phyloP scores from a whole-genome alignment of 1,140 invertebrate species.

The Nomia melanderi region DNA sequence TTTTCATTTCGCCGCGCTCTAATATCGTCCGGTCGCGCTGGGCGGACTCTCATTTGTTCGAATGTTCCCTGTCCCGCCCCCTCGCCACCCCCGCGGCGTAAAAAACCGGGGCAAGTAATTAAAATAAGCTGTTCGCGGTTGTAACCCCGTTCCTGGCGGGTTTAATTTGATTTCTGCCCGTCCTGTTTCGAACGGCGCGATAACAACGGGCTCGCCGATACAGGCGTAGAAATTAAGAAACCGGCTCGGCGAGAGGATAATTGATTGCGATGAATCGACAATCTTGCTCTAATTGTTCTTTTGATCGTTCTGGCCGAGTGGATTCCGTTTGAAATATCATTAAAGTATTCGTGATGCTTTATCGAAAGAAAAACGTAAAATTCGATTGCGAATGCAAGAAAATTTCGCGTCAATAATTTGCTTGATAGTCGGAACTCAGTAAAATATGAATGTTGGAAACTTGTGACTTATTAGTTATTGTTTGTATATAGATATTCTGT shows the following conservation, averaged over 20 bases:
- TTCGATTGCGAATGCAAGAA: too few relatives aligned
- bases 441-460: conserved; percentile 11
- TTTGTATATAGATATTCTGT: too few relatives aligned
- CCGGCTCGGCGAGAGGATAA: background rate
- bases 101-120: background rate
- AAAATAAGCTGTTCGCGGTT: conserved; percentile 1
- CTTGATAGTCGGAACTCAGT: background rate
- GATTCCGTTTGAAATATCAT: background rate
- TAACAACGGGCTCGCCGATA: background rate
- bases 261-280: background rate
- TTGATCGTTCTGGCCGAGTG: background rate
- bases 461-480: too few relatives aligned
- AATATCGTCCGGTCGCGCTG: background rate
- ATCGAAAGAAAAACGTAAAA: background rate
- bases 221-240: background rate
- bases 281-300: background rate
- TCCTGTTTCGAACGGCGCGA: background rate
- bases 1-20: background rate
- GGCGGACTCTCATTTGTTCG: background rate
- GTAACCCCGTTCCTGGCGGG: background rate
- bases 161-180: background rate
- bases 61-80: too few relatives aligned
- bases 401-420: background rate
- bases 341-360: background rate
- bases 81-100: too few relatives aligned